Percentiles rank a stretch among this genome's conserved stretches.
Evolutionary conservation across 2,797 vertebrate species (phyloP).

Genomic region (Megalops cyprinoides): DNA sequence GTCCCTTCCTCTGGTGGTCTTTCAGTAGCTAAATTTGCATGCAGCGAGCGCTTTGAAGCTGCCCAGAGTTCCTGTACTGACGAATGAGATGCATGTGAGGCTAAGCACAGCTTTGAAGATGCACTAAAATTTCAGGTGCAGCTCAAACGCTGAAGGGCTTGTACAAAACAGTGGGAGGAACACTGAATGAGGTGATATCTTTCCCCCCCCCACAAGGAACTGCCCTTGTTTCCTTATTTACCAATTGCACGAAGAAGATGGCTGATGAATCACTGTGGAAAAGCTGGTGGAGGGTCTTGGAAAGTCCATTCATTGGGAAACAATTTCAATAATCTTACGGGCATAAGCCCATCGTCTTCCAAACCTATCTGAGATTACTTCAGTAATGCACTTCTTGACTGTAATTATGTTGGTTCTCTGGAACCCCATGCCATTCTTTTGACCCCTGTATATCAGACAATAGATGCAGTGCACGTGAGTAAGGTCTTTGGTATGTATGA

Average conservation of each 20-base stretch:
- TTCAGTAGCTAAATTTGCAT: background rate
- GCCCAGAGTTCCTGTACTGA: background rate
- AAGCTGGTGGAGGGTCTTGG: background rate
- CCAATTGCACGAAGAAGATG: background rate
- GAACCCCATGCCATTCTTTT: background rate
- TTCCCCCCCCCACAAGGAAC: background rate
- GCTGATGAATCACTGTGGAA: background rate
- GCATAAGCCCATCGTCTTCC: background rate
- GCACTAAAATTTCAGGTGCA: background rate
- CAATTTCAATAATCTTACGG: no score
- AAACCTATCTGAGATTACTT: background rate
- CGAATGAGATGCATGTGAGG: background rate
- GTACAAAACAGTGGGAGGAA: background rate
- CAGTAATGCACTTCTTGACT: background rate
- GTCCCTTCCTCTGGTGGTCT: background rate
- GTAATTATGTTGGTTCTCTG: background rate
- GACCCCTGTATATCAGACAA: background rate
- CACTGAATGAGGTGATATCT: background rate
- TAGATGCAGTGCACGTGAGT: background rate
- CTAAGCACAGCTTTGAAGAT: background rate
- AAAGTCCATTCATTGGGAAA: background rate
- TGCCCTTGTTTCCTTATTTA: background rate
- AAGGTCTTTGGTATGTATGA: background rate
- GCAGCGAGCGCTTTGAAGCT: background rate
- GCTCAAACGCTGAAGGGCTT: background rate